phyloP scores from a whole-genome alignment of 2,888 invertebrate species.

The Drosophila mettleri region DNA sequence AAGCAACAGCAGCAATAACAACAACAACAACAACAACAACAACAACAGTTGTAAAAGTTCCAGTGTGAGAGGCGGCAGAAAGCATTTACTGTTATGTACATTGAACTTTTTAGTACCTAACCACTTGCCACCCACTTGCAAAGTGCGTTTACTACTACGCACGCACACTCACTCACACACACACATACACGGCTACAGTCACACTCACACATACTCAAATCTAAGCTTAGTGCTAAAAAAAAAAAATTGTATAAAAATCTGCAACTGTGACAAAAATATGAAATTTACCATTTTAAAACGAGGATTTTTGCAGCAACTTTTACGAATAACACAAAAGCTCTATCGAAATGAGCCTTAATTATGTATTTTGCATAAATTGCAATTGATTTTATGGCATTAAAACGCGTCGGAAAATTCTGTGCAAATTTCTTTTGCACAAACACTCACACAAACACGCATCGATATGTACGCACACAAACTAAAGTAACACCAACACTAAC shows the following conservation, averaged over 20 bases:
- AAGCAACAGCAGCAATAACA: constrained; percentile 38
- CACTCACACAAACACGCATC: no score
- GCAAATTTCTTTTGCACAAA: constrained; percentile 74
- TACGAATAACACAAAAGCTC: constrained; percentile 28
- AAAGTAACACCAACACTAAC: constrained; percentile 36
- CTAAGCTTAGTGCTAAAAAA: constrained; percentile 31
- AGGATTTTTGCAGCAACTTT: constrained; percentile 46
- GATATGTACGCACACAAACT: constrained; percentile 22
- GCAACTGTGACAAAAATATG: constrained; percentile 74
- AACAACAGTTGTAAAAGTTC: constrained; percentile 10
- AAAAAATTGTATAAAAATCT: constrained; percentile 65
- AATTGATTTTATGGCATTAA: constrained; percentile 69
- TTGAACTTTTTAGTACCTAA: constrained; percentile 73
- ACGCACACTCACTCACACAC: constrained; percentile 39
- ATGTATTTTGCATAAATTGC: constrained; percentile 50
- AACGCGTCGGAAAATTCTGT: constrained; percentile 67
- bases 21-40: constrained; percentile 2
- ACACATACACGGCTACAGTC: constrained; percentile 22
- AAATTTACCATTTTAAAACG: constrained; percentile 75
- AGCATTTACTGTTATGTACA: constrained; percentile 74
- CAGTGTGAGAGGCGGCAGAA: constrained; percentile 14
- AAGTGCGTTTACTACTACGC: constrained; percentile 81
- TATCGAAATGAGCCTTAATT: constrained; percentile 59
- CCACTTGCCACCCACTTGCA: constrained; percentile 71
- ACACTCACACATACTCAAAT: constrained; percentile 13